Evolutionary conservation across 2,888 invertebrate genomes (phyloP), one percentile per base, ranked within the genome.

Genomic region (Pimpla rufipes): DNA sequence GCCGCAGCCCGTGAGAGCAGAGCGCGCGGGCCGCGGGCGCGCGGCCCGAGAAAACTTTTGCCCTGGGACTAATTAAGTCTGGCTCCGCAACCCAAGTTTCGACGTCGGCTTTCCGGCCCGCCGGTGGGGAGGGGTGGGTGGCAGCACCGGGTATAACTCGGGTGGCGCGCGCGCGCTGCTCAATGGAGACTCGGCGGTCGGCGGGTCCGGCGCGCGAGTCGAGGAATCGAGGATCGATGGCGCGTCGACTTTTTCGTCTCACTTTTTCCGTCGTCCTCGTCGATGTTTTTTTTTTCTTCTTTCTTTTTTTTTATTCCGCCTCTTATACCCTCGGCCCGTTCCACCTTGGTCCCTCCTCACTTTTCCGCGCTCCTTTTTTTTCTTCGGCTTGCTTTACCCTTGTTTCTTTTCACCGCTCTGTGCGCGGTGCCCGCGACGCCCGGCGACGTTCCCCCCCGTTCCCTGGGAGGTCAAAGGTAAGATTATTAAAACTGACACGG

Each of bases 61-160:
- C 88, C 86, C 80, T 85, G 82, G 86, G 82, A 88, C 87, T 90
- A 90, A 90, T 90, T 90, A 89, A 90, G 89, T 90, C 90, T 85
- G 82, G 82, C 79, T 68, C 71, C 45, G 77, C 68, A 79, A 64
- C 3, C 78, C 83, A 85, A 89, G 86, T 88, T 89, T 87, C 83
- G 87, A 86, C 86, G 86, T 81, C 79, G 70, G 62, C 80, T 85
- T 73, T 84, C 81, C 79, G 81, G 78, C 82, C 80, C 80, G 66
- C 81, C 57, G 83, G 40, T 47, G 67, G 52, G 13, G 71, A 66
- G n/a, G n/a, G n/a, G n/a, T n/a, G n/a, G n/a, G n/a, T n/a, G n/a
- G n/a, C n/a, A n/a, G n/a, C n/a, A n/a, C n/a, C n/a, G n/a, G n/a
- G n/a, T 29, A 5, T 29, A 29, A 29, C 29, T 29, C 29, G 3